Percentiles rank a stretch among this genome's conserved stretches.
These are phyloP conservation scores for Procapra przewalskii DNA, from an alignment of 2,113 vertebrate genomes.

Conservation along the genomic window DNA sequence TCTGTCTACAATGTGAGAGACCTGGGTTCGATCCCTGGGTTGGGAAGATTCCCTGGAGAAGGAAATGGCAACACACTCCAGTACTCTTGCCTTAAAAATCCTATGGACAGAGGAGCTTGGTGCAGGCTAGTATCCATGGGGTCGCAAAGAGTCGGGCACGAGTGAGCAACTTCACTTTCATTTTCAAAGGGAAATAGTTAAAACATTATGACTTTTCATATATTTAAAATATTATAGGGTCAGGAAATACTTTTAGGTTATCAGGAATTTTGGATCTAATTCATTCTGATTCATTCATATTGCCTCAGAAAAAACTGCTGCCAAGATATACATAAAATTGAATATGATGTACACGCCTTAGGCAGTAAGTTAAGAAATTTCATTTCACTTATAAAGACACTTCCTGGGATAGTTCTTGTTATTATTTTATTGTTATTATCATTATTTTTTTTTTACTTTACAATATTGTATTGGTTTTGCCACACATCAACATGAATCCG, in stretches of 20 bases:
- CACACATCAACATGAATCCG: no score
- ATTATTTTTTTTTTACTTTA: no score
- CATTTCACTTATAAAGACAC: not conserved
- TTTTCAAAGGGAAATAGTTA: not conserved
- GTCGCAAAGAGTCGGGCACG: fast-evolving
- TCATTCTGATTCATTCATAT: not conserved
- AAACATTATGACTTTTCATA: not conserved
- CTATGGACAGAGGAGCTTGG: no score
- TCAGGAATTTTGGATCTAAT: not conserved
- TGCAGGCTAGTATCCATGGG: no score
- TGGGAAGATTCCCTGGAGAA: no score
- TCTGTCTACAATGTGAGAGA: no score
- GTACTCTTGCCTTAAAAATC: no score
- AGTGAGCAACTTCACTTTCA: no score
- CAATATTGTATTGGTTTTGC: no score
- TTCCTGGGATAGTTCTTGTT: not conserved
- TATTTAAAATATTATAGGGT: not conserved
- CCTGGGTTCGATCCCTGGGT: no score
- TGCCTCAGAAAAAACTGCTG: not conserved
- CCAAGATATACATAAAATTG: not conserved
- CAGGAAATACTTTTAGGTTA: not conserved
- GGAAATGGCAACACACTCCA: no score
- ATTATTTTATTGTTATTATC: no score
- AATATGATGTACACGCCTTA: not conserved
- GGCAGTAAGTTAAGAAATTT: not conserved